Evolutionary conservation across 2,113 vertebrate species (phyloP).

Genomic region (Raja brachyura): DNA sequence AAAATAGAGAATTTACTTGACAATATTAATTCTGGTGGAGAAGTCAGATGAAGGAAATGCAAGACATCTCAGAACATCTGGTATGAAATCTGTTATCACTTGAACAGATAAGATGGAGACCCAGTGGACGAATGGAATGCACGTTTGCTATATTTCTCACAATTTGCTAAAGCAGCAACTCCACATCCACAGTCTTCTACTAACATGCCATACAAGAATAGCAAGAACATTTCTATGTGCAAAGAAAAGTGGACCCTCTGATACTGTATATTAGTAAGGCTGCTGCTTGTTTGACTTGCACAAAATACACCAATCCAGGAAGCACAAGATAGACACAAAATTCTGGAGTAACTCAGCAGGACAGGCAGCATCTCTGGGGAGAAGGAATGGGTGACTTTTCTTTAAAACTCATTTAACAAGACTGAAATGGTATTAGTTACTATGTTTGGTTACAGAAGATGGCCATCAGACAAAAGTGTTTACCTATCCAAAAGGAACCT

Average conservation of each 20-base stretch:
- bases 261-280: not conserved
- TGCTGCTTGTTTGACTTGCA: not conserved
- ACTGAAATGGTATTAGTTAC: not conserved
- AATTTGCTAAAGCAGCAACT: not conserved
- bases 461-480: not conserved
- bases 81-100: no score
- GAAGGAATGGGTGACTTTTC: no score
- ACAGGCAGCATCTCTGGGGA: no score
- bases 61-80: no score
- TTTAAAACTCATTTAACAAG: not conserved
- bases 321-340: not conserved
- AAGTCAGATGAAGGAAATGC: no score
- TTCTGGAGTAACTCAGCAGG: no score
- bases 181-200: not conserved
- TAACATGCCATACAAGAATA: not conserved
- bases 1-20: no score
- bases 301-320: not conserved
- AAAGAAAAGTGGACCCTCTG: not conserved
- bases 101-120: no score
- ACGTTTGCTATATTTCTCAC: no score
- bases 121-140: no score
- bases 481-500: constrained; percentile 93
- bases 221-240: not conserved
- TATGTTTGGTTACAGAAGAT: not conserved
- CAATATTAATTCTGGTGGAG: no score